Percentiles rank a stretch among this genome's conserved stretches.
Evolutionary conservation across 1,140 invertebrate genomes (phyloP).

Genomic region (Drosophila sp.): DNA sequence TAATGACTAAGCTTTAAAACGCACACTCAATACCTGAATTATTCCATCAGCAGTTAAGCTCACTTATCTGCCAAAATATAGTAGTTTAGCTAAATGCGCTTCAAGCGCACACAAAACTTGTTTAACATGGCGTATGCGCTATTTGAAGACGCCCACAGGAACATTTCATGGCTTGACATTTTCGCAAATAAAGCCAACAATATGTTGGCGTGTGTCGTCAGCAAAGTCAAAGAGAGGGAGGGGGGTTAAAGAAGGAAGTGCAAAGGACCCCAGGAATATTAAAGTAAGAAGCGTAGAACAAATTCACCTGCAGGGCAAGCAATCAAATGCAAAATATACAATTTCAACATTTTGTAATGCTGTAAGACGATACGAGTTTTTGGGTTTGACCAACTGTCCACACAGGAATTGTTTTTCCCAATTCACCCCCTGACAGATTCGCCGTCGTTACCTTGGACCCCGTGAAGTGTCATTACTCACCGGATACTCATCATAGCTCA

Average conservation of each 20-base stretch:
- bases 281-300: conserved; percentile 24
- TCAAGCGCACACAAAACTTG: conserved; percentile 13
- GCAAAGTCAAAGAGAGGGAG: not conserved
- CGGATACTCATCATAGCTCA: conserved; percentile 81
- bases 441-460: not conserved
- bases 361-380: conserved; percentile 65
- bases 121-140: conserved; percentile 23
- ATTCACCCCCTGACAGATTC: not conserved
- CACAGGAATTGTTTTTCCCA: conserved; percentile 18
- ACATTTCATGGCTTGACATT: conserved; percentile 10
- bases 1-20: too few relatives aligned
- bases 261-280: conserved; percentile 12
- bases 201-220: conserved; percentile 52
- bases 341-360: conserved; percentile 67
- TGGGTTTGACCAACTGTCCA: conserved; percentile 32
- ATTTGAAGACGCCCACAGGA: conserved; percentile 22
- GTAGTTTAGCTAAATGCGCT: not conserved
- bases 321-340: conserved; percentile 79
- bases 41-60: too few relatives aligned
- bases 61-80: not conserved
- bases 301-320: conserved; percentile 62
- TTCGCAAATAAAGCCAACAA: conserved; percentile 27
- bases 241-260: not conserved
- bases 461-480: conserved; percentile 52
- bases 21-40: too few relatives aligned